Evolutionary conservation across 2,113 vertebrate genomes (phyloP), one percentile per base, ranked within the genome.

Genomic region (Macrotis lagotis): DNA sequence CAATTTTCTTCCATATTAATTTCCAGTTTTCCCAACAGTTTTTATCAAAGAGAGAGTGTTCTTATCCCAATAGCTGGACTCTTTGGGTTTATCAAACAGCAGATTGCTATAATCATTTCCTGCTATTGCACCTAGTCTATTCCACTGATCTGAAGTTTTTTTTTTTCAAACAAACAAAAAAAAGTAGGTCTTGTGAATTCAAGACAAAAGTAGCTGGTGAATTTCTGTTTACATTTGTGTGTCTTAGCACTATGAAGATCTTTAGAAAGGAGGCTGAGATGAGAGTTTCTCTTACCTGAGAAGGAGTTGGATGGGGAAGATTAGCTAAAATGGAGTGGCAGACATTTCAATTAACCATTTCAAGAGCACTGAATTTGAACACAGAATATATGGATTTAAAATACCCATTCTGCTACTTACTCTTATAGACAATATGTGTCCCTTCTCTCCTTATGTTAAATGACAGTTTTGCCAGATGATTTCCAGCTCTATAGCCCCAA

Each of bases 341-440:
- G 90, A 8, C 16, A 28, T 51, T 96, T 92, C 25, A 90, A 93
- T 95, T 94, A 88, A 74, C 50, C 31, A 48, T 90, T 91, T 48
- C 83, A 74, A 92, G 95, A 37, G 95, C 47, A 88, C 4, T 89
- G 0, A 16, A 83, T 83, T 83, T 83, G n/a, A 28, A 74, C 14
- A n/a, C 66, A 74, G 37, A n/a, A 8, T 74, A 74, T 74, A 19
- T 74, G 16, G 6, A 6, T 83, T 44, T 83, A 83, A 83, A 74
- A 44, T 83, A 2, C n/a, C 66, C 44, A 37, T n/a, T 44, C 66
- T 22, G 37, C 22, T 52, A n/a, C 59, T n/a, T 44, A n/a, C n/a
- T n/a, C n/a, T n/a, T n/a, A n/a, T 2, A 16, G n/a, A 2, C 0
- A 24, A 83, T 8, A 44, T 22, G 8, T 2, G 2, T 74, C 7